These are phyloP conservation scores for Xiphophorus maculatus DNA, from an alignment of 2,113 vertebrate species.

Conservation along the genomic window DNA sequence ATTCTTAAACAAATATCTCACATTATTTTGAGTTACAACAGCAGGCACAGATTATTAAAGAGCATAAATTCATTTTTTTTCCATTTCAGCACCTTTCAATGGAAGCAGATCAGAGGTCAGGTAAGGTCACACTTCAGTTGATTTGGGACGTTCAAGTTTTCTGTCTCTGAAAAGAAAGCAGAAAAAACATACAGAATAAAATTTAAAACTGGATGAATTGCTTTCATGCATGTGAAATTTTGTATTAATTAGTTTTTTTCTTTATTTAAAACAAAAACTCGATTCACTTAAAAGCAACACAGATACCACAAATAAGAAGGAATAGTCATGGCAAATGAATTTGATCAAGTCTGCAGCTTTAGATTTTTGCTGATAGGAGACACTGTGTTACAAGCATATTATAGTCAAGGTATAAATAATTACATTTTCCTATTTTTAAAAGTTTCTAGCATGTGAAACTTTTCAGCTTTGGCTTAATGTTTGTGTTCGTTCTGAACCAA, in stretches of 20 bases:
- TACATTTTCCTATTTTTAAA: too few species aligned
- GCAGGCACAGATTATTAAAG: neutral
- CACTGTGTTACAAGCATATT: too few species aligned
- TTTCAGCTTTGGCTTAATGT: too few species aligned
- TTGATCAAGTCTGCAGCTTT: too few species aligned
- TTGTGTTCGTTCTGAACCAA: too few species aligned
- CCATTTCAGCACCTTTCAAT: neutral
- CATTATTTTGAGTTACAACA: neutral
- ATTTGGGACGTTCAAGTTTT: slow-evolving; percentile 16
- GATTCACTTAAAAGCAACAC: neutral
- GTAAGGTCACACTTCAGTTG: slow-evolving; percentile 52
- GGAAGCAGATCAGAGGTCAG: slow-evolving; percentile 3
- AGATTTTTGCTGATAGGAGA: too few species aligned
- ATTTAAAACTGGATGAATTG: neutral
- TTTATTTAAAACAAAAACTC: neutral
- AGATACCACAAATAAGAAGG: too few species aligned
- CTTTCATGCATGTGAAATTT: neutral
- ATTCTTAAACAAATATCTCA: neutral
- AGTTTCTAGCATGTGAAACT: too few species aligned
- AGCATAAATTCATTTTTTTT: neutral
- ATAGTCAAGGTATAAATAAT: too few species aligned
- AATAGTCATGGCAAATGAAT: too few species aligned
- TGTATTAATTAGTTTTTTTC: neutral
- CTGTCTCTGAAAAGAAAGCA: slow-evolving; percentile 31
- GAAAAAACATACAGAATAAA: neutral